Evolutionary conservation across 1,140 invertebrate genomes (phyloP).

Genomic region (Brachionus rotundiformis): DNA sequence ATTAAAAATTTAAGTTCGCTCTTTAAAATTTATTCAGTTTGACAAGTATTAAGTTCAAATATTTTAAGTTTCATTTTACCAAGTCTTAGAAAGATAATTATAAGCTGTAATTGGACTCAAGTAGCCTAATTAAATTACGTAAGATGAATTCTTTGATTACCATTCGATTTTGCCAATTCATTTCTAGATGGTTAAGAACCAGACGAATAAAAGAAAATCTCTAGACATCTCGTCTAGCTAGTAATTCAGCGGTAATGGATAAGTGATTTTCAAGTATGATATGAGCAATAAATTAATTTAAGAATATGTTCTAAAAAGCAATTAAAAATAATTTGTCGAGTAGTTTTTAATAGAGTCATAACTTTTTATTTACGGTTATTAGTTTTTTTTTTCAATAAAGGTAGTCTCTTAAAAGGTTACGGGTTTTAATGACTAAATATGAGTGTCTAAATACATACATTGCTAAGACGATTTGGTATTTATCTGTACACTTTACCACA

Average conservation of each 20-base stretch:
- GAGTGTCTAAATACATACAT: neutral
- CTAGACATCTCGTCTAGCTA: neutral
- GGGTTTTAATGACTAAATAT: neutral
- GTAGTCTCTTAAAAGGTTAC: neutral
- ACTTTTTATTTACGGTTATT: neutral
- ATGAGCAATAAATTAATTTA: conserved; percentile 40
- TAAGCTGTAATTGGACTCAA: conserved; percentile 4
- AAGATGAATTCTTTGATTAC: neutral
- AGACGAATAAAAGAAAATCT: neutral
- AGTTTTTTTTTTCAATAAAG: conserved; percentile 4
- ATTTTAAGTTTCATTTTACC: neutral
- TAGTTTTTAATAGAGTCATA: neutral
- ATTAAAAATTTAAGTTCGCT: too few species aligned
- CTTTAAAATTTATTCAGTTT: conserved; percentile 23
- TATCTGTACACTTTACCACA: neutral
- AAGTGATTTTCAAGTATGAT: conserved; percentile 43
- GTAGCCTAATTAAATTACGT: conserved; percentile 5
- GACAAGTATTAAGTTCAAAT: neutral
- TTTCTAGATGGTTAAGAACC: neutral
- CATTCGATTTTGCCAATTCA: neutral
- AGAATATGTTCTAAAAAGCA: neutral
- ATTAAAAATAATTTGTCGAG: neutral
- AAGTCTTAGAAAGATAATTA: conserved; percentile 18
- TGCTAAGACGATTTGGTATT: neutral
- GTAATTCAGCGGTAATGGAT: conserved; percentile 18